Evolutionary conservation across 1,140 invertebrate genomes (phyloP).

Genomic region (Halesus radiatus): DNA sequence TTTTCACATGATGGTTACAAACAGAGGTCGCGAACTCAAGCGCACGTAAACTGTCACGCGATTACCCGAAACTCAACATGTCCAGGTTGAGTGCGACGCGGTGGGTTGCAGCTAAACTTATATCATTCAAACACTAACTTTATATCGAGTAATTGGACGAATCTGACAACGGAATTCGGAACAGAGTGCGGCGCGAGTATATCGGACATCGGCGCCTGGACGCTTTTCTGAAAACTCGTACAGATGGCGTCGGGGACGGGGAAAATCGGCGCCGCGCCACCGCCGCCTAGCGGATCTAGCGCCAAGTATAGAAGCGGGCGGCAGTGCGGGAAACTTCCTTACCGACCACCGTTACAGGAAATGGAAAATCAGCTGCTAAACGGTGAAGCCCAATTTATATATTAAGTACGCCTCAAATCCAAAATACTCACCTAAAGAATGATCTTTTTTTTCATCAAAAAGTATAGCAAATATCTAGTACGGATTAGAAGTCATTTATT

Average conservation of each 20-base stretch:
- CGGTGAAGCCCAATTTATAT: background rate
- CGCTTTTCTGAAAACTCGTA: conserved; percentile 38
- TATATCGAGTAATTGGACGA: conserved; percentile 13
- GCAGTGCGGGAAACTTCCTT: background rate
- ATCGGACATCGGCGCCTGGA: conserved; percentile 27
- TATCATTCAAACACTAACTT: background rate
- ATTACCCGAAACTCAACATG: conserved; percentile 7
- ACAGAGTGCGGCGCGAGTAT: background rate
- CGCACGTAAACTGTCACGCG: background rate
- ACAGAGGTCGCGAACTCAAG: conserved; percentile 9
- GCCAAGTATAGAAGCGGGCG: background rate
- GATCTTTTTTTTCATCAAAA: too few relatives aligned
- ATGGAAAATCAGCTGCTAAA: background rate
- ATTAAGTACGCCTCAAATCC: too few relatives aligned
- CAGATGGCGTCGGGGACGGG: conserved; percentile 42
- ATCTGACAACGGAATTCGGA: background rate
- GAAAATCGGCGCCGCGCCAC: conserved; percentile 3
- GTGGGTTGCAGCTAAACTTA: background rate
- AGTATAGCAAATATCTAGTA: too few relatives aligned
- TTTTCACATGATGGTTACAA: conserved; percentile 7
- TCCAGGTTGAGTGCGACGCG: background rate
- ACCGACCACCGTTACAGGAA: background rate
- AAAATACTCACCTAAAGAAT: too few relatives aligned
- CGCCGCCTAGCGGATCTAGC: background rate
- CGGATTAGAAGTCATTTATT: too few relatives aligned